Conservation (phyloP, 1,140 invertebrate species). For the Globodera rostochiensis region DNA sequence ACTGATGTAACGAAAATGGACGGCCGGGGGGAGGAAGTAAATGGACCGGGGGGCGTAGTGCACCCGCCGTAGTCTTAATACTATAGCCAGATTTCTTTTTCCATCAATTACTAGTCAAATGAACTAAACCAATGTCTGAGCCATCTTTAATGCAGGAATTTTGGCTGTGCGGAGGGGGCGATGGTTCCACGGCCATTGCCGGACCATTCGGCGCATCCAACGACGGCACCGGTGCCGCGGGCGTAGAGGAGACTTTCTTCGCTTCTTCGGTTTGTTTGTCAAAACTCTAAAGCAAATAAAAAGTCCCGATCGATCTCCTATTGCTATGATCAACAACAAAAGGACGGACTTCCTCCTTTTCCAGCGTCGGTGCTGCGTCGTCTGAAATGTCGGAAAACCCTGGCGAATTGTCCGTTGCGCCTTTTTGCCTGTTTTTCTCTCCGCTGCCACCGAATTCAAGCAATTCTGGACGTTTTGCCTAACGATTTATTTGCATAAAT, state of each 20-base stretch:
- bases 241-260: not conserved
- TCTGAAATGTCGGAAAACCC: slow-evolving; percentile 42
- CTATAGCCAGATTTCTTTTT: too few species aligned
- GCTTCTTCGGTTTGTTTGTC: slow-evolving; percentile 20
- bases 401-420: slow-evolving; percentile 26
- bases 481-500: not conserved
- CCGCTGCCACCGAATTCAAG: not conserved
- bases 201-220: not conserved
- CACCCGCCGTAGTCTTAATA: too few species aligned
- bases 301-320: not conserved
- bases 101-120: too few species aligned
- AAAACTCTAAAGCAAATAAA: slow-evolving; percentile 19
- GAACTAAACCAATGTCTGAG: too few species aligned
- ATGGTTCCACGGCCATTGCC: not conserved
- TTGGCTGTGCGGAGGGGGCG: not conserved
- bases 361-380: slow-evolving; percentile 34
- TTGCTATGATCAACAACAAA: not conserved
- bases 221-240: not conserved
- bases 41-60: too few species aligned
- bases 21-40: too few species aligned
- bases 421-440: slow-evolving; percentile 8
- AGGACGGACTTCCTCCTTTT: slow-evolving; percentile 34
- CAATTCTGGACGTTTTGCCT: not conserved
- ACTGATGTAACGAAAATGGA: too few species aligned
- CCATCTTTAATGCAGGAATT: not conserved